Percentiles rank a stretch among this genome's conserved stretches.
These are phyloP conservation scores for Myodes glareolus DNA, from an alignment of 2,113 vertebrate genomes.

Conservation along the genomic window DNA sequence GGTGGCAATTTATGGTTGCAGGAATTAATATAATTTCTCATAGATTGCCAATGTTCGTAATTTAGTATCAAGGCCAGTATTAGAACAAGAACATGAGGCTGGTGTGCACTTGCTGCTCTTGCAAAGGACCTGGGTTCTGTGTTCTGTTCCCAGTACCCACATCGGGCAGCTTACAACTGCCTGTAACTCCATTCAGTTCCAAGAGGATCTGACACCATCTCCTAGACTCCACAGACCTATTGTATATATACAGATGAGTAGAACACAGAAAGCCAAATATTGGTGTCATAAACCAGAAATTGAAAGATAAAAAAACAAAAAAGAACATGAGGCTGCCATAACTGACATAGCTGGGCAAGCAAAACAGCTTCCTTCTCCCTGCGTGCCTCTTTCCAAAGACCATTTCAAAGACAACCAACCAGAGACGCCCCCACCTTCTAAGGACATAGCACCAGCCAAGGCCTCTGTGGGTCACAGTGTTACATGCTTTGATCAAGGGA, in stretches of 20 bases:
- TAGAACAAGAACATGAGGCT: background rate
- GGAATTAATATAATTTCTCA: background rate
- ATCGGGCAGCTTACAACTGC: too few species aligned
- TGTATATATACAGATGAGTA: too few species aligned
- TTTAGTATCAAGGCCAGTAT: background rate
- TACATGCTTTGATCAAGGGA: background rate
- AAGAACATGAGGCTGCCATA: background rate
- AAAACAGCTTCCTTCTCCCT: background rate
- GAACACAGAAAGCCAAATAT: too few species aligned
- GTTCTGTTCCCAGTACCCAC: too few species aligned
- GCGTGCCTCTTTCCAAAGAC: background rate
- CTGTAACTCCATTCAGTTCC: too few species aligned
- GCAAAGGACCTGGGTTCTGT: too few species aligned
- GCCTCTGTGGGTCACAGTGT: background rate
- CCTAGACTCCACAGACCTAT: too few species aligned
- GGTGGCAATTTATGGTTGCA: background rate
- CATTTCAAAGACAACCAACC: background rate
- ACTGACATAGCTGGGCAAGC: background rate
- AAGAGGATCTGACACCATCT: too few species aligned
- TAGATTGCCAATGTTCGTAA: background rate
- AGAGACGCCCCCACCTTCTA: background rate
- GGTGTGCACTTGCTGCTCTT: too few species aligned
- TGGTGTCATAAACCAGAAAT: too few species aligned
- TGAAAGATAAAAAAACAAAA: too few species aligned
- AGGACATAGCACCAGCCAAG: background rate